phyloP scores from a whole-genome alignment of 2,113 vertebrate species.

The Pipa parva region DNA sequence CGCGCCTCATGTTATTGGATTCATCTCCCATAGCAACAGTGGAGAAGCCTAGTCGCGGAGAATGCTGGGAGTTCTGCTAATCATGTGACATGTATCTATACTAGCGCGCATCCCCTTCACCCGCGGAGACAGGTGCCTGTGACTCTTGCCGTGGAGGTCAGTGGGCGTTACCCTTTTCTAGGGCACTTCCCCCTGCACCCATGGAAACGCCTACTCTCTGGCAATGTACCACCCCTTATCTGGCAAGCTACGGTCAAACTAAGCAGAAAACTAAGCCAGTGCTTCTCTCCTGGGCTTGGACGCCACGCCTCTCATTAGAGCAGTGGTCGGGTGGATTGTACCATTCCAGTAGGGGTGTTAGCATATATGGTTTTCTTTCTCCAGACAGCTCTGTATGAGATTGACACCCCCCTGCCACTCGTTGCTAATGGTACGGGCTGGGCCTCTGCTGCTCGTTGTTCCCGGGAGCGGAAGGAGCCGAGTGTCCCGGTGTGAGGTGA shows the following conservation, averaged over 20 bases:
- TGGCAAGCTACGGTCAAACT: background rate
- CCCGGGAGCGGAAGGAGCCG: constrained; percentile 34
- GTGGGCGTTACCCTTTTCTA: background rate
- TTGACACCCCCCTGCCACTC: background rate
- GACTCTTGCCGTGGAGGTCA: background rate
- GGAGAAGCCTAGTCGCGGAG: no score
- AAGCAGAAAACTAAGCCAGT: background rate
- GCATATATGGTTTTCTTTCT: background rate
- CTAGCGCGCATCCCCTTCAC: background rate
- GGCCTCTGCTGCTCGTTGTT: constrained; percentile 37
- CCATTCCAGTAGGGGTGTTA: constrained; percentile 14
- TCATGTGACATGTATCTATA: no score
- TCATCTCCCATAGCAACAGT: no score
- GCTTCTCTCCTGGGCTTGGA: background rate
- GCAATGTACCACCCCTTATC: background rate
- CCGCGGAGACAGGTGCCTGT: background rate
- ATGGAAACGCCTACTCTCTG: background rate
- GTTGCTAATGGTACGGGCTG: constrained; percentile 8
- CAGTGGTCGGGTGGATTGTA: constrained; percentile 20
- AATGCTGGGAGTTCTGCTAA: no score
- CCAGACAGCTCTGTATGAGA: background rate
- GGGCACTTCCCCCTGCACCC: background rate
- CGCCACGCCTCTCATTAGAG: background rate
- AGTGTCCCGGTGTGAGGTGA: constrained; percentile 16
- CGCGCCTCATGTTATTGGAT: no score